Conservation (phyloP, 2,888 invertebrate species). For the Cantharis lateralis region DNA sequence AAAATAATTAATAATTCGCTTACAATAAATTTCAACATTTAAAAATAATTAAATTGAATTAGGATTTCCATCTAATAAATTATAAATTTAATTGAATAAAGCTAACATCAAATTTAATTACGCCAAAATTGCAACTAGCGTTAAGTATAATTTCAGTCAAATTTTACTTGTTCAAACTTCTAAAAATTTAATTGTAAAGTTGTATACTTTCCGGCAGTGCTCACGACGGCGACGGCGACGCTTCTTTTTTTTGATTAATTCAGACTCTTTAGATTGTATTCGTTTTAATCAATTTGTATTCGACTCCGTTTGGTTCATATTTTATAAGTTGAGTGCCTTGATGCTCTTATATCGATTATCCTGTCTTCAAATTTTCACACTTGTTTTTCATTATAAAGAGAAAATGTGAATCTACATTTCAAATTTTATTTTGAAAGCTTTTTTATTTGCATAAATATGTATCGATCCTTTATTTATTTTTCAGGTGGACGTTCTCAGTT, state of each 20-base stretch:
- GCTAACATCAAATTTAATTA: neutral
- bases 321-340: neutral
- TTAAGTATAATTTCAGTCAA: neutral
- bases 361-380: neutral
- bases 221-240: neutral
- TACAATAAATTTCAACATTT: neutral
- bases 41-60: neutral
- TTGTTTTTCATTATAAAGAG: neutral
- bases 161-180: neutral
- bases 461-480: conserved; percentile 21
- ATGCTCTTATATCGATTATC: neutral
- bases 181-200: neutral
- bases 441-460: neutral
- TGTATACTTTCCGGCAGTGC: neutral
- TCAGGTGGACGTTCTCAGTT: conserved; percentile 51
- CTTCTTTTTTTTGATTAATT: neutral
- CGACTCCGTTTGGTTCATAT: neutral
- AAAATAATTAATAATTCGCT: neutral
- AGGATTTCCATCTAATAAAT: neutral
- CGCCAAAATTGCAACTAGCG: neutral
- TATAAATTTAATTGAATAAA: neutral
- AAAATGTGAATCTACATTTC: neutral
- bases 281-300: neutral
- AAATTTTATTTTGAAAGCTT: neutral
- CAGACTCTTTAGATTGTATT: neutral